Base-by-base conservation (phyloP, 1,140 invertebrate genomes). In the Drosophila sproati region DNA sequence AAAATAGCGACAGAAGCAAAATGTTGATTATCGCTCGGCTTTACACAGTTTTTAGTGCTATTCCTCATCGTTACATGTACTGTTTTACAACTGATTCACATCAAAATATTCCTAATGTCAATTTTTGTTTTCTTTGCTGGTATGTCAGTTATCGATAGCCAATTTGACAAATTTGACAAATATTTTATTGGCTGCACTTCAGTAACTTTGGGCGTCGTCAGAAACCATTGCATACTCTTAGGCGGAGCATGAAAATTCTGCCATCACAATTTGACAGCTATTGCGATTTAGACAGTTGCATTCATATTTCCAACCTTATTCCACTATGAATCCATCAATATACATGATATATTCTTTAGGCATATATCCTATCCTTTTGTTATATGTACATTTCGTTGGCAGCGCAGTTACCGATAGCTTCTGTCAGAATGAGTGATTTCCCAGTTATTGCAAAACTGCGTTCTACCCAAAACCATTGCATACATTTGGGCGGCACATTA, bases 1-100 rank as follows among this genome's bases (percentile, higher is more conserved):
- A 62, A 56, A 69, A 59, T 74, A 60, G 64, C 64, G 72, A 71
- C 75, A 72, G 70, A 77, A 78, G 61, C 69, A 51, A 57, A 75
- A 67, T 73, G 67, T 63, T 77, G 77, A 78, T 85, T 79, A 73
- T 85, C 81, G 69, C 82, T 86, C 31, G 78, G 66, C 70, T 81
- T 72, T 66, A 85, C 78, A 85, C 86, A 81, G 66, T 78, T 71
- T 64, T 80, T 73, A 74, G 73, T 85, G 54, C 62, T 76, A 77
- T 66, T 70, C 78, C 69, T 86, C 70, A 73, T 73, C 48, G 68
- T 73, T 52, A 54, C 34, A 54, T 59, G 52, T 51, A 73, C 39
- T 48, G 20, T 34, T 54, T 47, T 70, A 41, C 55, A 54, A 55
- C 62, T 62, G 41, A 28, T 41, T 57, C 45, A 10, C 41, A 20